Percentiles rank a stretch among this genome's conserved stretches.
These are phyloP conservation scores for Listronotus oregonensis DNA, from an alignment of 1,140 invertebrate genomes.

Conservation along the genomic window DNA sequence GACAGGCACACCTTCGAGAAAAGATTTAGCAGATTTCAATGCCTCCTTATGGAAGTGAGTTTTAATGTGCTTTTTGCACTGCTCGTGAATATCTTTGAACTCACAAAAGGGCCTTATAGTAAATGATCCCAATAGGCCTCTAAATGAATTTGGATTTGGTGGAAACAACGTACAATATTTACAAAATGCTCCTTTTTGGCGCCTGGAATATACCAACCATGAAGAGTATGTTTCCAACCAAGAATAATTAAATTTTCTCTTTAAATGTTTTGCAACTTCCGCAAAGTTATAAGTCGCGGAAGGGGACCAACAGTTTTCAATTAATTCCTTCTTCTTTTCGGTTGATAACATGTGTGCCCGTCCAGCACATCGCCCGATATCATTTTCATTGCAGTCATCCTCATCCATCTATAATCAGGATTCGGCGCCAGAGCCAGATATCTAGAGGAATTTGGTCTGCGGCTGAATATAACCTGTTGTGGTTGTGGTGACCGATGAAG, in stretches of 20 bases:
- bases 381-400: too few species aligned
- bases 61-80: not conserved
- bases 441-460: too few species aligned
- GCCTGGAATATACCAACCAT: not conserved
- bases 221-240: not conserved
- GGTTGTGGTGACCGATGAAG: too few species aligned
- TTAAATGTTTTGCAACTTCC: not conserved
- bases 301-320: too few species aligned
- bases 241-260: not conserved
- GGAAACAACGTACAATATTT: constrained; percentile 11
- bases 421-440: too few species aligned
- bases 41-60: too few species aligned
- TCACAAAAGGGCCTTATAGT: not conserved
- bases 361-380: too few species aligned
- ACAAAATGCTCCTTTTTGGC: constrained; percentile 1
- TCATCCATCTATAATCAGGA: too few species aligned
- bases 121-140: constrained; percentile 5
- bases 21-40: not conserved
- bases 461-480: too few species aligned
- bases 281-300: not conserved
- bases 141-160: constrained; percentile 4
- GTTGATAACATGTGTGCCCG: too few species aligned
- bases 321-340: too few species aligned
- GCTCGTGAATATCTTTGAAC: constrained; percentile 4
- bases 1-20: not conserved